Evolutionary conservation across 2,113 vertebrate species (phyloP), one percentile per base, ranked within the genome.

Genomic region (Microcebus tavaratra): DNA sequence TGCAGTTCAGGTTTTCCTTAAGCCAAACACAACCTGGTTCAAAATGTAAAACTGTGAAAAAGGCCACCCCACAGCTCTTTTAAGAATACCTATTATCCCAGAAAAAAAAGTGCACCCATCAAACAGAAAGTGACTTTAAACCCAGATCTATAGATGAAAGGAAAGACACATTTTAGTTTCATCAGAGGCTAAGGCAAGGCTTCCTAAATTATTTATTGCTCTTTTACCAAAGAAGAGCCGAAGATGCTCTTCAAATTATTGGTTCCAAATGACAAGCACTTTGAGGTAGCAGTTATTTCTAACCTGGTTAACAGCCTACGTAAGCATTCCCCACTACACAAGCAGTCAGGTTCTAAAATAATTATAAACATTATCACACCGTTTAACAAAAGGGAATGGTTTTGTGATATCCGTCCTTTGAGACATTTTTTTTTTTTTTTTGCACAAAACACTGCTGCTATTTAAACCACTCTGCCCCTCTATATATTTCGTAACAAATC

Each of bases 271-370:
- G 42, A 75, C 23, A 48, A 94, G 82, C 12, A 68, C 53, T 81
- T 42, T 55, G 31, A 95, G 55, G 18, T 7, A 86, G n/a, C 70
- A 86, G 53, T 78, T 81, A 81, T 61, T 90, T 87, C 79, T 76
- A 31, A 65, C 15, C 7, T 23, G 8, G 57, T 31, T 45, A 94
- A 73, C 61, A 90, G 59, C 23, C 53, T n/a, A 82, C n/a, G 18
- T 8, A 68, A 68, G 50, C 55, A 88, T 65, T 65, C 72, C 27
- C 78, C 57, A 63, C 14, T 81, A 65, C 42, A 85, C 34, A 55
- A 80, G 21, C 91, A 73, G 36, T 23, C 31, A 59, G 45, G 18
- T 84, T 88, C 53, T 81, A n/a, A 97, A 95, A 63, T 75, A 82
- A 81, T 75, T 75, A 87, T 17, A 78, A 89, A n/a, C 1, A 29